Evolutionary conservation across 2,797 vertebrate genomes (phyloP).

Genomic region (Cryptoblepharus egeriae): DNA sequence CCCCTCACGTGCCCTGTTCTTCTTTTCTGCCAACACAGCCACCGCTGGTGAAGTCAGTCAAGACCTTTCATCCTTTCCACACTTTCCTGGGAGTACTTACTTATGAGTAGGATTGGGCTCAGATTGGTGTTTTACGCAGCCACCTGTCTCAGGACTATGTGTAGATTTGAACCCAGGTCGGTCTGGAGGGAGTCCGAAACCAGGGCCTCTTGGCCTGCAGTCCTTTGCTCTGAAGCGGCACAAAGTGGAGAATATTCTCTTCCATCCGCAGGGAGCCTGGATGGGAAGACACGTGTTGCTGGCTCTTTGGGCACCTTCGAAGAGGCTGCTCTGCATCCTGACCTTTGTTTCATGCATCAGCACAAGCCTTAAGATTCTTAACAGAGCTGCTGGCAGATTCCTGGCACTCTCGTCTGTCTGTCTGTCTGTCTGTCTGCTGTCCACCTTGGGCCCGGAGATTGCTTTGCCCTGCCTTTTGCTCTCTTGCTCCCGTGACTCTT

Average conservation of each 20-base stretch:
- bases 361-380: not conserved
- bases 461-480: not conserved
- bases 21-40: too few species aligned
- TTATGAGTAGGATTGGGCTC: too few species aligned
- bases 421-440: too few species aligned
- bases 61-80: too few species aligned
- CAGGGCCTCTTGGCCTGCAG: too few species aligned
- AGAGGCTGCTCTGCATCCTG: not conserved
- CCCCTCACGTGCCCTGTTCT: too few species aligned
- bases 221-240: not conserved
- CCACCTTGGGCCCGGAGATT: not conserved
- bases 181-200: not conserved
- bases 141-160: not conserved
- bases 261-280: not conserved
- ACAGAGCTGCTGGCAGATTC: not conserved
- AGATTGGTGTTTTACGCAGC: not conserved
- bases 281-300: not conserved
- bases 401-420: not conserved
- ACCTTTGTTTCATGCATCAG: not conserved
- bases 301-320: not conserved
- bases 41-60: not conserved
- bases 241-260: not conserved
- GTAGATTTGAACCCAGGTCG: not conserved
- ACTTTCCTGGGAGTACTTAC: too few species aligned
- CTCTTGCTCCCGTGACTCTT: too few species aligned